Base-by-base conservation (phyloP, 2,888 invertebrate species). In the Notocelia uddmanniana region DNA sequence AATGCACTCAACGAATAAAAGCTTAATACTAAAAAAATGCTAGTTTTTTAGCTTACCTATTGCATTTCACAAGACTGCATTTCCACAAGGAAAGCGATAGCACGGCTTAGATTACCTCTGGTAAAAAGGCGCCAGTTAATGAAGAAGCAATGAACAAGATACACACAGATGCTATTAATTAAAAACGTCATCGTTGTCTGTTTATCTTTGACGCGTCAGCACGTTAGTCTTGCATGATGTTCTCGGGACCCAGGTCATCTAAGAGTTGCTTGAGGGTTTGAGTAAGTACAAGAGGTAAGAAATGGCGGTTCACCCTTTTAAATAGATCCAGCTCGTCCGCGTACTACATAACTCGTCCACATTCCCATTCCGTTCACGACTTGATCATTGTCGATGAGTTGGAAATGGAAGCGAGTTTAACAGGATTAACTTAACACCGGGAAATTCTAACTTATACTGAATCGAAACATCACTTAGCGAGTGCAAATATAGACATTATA, bases 211-310 rank as follows among this genome's bases (percentile, higher is more conserved):
- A 55, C 54, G 59, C 74, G 74, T 77, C 74, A 76, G 68, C 74
- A 74, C 75, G 72, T 77, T 74, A 76, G 76, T 69, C 76, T 73
- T 74, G n/a, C 75, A 74, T 70, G 77, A 77, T 68, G 73, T 59
- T 68, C 67, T 54, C 45, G 52, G 34, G 45, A 26, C 73, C 74
- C 72, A 74, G 80, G 77, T 77, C 81, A 77, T 77, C 78, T 74
- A 73, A 76, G 74, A 73, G 73, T 76, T 75, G 72, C 26, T 74
- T 45, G 23, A 23, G n/a, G 23, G n/a, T 45, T 26, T 23, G n/a
- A 13, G 15, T 41, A 15, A 0, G 58, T 37, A 8, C 60, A 60
- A 60, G n/a, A n/a, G n/a, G 41, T n/a, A 37, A 60, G 60, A 41
- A 45, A 15, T 15, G 41, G 41, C 41, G 41, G 5, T 41, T 41